These are phyloP conservation scores for Melipona beecheii DNA, from an alignment of 2,888 invertebrate genomes.

Conservation along the genomic window DNA sequence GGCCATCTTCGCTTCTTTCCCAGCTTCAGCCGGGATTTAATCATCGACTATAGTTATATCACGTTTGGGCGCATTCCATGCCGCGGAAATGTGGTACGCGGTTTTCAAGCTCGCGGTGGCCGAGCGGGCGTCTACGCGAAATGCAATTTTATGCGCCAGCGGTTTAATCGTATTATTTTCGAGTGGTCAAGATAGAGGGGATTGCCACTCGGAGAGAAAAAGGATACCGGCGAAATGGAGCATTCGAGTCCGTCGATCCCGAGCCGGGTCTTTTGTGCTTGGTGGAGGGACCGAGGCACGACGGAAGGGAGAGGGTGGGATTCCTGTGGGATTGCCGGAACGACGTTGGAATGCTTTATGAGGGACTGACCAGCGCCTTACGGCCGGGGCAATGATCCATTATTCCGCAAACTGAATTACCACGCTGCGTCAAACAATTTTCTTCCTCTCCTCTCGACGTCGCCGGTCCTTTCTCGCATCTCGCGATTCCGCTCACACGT, in stretches of 20 bases:
- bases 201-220: slow-evolving; percentile 37
- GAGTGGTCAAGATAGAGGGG: slow-evolving; percentile 47
- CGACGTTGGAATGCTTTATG: slow-evolving; percentile 81
- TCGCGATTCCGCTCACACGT: neutral
- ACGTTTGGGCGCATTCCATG: neutral
- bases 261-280: slow-evolving; percentile 40
- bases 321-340: slow-evolving; percentile 80
- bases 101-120: neutral
- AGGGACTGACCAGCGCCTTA: slow-evolving; percentile 79
- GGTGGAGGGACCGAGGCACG: slow-evolving; percentile 66
- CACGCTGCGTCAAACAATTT: slow-evolving; percentile 69
- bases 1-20: neutral
- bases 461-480: neutral
- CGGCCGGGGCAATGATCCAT: slow-evolving; percentile 77
- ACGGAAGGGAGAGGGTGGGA: slow-evolving; percentile 64
- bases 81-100: neutral
- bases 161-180: slow-evolving; percentile 48
- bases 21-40: neutral
- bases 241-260: slow-evolving; percentile 60
- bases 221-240: slow-evolving; percentile 48
- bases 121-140: slow-evolving; percentile 3
- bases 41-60: neutral
- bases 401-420: slow-evolving; percentile 77
- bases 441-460: slow-evolving; percentile 26
- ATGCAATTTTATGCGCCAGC: slow-evolving; percentile 42